Conservation (phyloP, 2,797 vertebrate genomes). For the Coracias cyanogaster region DNA sequence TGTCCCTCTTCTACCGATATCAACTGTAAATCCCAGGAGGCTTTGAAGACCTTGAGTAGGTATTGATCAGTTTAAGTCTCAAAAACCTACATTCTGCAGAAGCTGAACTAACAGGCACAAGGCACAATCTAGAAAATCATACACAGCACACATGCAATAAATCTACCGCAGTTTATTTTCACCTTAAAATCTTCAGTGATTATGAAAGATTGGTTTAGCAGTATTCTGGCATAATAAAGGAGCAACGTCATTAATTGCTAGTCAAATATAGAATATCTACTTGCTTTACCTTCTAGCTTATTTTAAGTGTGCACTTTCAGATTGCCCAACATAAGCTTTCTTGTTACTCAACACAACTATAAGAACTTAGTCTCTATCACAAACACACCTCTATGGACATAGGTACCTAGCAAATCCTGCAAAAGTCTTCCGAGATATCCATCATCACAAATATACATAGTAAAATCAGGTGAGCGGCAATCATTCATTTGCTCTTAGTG, state of each 20-base stretch:
- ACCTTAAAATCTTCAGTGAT: background rate
- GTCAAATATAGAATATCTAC: background rate
- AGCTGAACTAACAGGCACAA: background rate
- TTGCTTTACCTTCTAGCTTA: background rate
- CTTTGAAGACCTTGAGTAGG: slow-evolving; percentile 50
- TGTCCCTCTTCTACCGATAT: slow-evolving; percentile 15
- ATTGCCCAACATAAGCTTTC: background rate
- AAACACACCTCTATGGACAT: background rate
- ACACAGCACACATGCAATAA: background rate
- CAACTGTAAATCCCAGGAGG: slow-evolving; percentile 33
- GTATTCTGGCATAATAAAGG: background rate
- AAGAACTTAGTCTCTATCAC: background rate
- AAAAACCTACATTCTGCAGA: slow-evolving; percentile 31
- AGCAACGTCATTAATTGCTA: background rate
- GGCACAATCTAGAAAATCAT: background rate
- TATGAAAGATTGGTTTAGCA: background rate
- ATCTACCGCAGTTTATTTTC: background rate
- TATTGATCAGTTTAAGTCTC: slow-evolving; percentile 60
- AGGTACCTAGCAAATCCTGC: background rate
- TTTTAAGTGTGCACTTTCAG: background rate
- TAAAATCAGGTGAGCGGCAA: background rate
- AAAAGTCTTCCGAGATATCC: background rate
- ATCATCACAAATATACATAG: background rate
- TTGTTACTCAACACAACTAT: background rate
- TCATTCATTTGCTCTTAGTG: background rate